Percentiles rank a stretch among this genome's conserved stretches.
phyloP scores from a whole-genome alignment of 1,140 invertebrate genomes.

The Protaetia brevitarsis region DNA sequence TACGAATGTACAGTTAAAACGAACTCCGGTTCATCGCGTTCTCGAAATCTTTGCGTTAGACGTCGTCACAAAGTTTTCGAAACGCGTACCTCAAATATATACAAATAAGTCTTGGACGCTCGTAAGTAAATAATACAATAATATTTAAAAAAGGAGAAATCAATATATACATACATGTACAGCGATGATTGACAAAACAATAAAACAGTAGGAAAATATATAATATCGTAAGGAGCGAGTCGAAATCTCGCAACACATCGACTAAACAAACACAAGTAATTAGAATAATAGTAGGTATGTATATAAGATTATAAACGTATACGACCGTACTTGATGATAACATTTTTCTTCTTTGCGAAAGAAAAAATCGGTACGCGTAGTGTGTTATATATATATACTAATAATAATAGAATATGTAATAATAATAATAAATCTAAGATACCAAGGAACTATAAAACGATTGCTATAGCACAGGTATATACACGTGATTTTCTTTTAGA shows the following conservation, averaged over 20 bases:
- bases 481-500: neutral
- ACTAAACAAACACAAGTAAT: constrained; percentile 21
- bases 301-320: too few species aligned
- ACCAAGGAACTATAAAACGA: constrained; percentile 32
- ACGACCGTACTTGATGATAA: too few species aligned
- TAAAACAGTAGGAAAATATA: constrained; percentile 24
- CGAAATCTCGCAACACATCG: constrained; percentile 9
- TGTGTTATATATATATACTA: too few species aligned
- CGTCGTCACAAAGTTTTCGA: neutral
- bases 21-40: neutral
- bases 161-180: neutral
- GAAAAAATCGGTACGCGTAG: neutral
- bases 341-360: neutral
- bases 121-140: constrained; percentile 16
- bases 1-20: constrained; percentile 25
- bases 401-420: constrained; percentile 26
- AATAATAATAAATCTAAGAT: constrained; percentile 24
- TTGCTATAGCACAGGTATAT: constrained; percentile 13
- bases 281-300: constrained; percentile 25
- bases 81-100: constrained; percentile 7
- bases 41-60: neutral
- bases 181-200: constrained; percentile 6
- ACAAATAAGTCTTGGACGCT: constrained; percentile 24
- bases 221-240: constrained; percentile 17
- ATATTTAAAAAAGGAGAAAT: constrained; percentile 6